A percentile compares a stretch with the other conserved stretches of the same genome.
These are phyloP conservation scores for Neodiprion lecontei DNA, from an alignment of 1,140 invertebrate species.

Conservation along the genomic window DNA sequence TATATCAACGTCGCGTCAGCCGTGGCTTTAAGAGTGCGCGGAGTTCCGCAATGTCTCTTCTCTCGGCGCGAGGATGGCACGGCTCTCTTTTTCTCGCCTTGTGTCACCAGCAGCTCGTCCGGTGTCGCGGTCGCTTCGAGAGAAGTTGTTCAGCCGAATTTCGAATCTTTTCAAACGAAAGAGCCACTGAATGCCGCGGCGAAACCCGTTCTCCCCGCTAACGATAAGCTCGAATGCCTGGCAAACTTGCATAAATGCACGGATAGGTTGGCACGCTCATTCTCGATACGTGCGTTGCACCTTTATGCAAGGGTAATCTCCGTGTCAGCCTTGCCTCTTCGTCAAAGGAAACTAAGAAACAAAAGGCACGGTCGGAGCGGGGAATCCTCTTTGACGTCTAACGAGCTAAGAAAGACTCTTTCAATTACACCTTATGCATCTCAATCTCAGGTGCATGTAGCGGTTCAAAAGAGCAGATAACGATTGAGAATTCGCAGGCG, in stretches of 20 bases:
- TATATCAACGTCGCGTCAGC: not conserved
- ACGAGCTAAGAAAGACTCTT: slow-evolving; percentile 1
- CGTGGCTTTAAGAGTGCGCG: too few species aligned
- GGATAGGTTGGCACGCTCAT: too few species aligned
- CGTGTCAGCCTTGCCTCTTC: not conserved
- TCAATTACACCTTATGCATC: not conserved
- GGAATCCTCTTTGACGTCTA: not conserved
- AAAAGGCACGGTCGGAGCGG: not conserved
- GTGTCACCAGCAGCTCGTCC: too few species aligned
- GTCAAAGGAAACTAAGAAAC: not conserved
- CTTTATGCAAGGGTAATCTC: not conserved
- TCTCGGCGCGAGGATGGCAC: not conserved
- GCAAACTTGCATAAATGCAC: too few species aligned
- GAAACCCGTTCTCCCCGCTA: too few species aligned
- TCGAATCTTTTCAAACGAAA: slow-evolving; percentile 17
- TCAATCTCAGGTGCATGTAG: too few species aligned
- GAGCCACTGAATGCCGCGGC: slow-evolving; percentile 20
- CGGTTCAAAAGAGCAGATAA: not conserved
- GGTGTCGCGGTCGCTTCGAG: too few species aligned
- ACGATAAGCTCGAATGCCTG: too few species aligned
- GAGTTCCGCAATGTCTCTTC: not conserved
- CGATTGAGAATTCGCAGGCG: not conserved
- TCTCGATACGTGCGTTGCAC: too few species aligned
- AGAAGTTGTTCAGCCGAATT: slow-evolving; percentile 22
- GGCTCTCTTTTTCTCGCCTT: not conserved